Conservation (phyloP, 92 coral and sea anemone genomes). For the Epizoanthus ramosus region DNA sequence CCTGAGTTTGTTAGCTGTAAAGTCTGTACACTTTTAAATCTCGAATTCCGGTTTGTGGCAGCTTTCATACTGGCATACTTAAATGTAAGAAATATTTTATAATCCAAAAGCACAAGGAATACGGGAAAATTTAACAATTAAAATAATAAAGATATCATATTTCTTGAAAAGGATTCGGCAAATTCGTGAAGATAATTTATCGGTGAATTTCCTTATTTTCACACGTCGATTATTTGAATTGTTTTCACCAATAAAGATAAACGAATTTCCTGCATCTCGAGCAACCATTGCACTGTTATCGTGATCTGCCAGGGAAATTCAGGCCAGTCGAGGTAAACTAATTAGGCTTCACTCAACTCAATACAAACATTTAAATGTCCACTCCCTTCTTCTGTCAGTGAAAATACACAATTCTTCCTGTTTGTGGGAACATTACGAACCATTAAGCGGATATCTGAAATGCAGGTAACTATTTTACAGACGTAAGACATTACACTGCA, state of each 20-base stretch:
- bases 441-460: neutral
- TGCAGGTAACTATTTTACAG: neutral
- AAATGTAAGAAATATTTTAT: neutral
- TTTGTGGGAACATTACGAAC: neutral
- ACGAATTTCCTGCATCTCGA: neutral
- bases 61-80: neutral
- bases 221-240: neutral
- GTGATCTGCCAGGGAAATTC: neutral
- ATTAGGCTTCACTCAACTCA: too few relatives aligned
- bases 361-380: neutral
- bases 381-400: neutral
- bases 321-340: neutral
- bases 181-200: neutral
- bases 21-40: neutral
- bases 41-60: conserved; percentile 19
- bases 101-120: neutral
- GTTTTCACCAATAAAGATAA: neutral
- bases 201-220: neutral
- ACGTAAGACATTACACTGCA: neutral
- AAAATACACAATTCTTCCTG: neutral
- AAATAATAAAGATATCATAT: neutral
- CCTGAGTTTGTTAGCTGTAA: neutral
- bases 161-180: neutral
- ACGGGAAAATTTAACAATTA: neutral
- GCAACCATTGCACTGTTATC: conserved; percentile 14